Evolutionary conservation across 2,888 invertebrate genomes (phyloP).

Genomic region (Lottia gigantea): DNA sequence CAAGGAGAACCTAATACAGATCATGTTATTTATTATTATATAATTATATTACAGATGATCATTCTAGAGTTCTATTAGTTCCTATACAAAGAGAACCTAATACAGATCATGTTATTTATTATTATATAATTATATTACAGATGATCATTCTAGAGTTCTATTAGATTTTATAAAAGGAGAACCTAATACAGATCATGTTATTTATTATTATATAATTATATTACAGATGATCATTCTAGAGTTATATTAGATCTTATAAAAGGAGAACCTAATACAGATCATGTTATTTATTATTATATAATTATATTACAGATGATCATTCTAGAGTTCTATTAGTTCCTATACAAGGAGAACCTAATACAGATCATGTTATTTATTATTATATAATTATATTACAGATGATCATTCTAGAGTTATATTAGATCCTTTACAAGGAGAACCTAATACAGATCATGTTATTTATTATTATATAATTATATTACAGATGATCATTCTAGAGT

Average conservation of each 20-base stretch:
- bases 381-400: constrained; percentile 42
- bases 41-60: constrained; percentile 51
- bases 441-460: constrained; percentile 56
- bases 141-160: constrained; percentile 61
- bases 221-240: constrained; percentile 61
- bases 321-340: constrained; percentile 57
- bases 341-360: constrained; percentile 49
- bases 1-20: constrained; percentile 55
- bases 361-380: constrained; percentile 51
- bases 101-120: constrained; percentile 47
- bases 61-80: constrained; percentile 57
- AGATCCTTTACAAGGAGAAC: constrained; percentile 51
- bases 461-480: background rate
- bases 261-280: constrained; percentile 56
- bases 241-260: constrained; percentile 51
- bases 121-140: constrained; percentile 32
- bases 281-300: constrained; percentile 39
- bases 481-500: constrained; percentile 63
- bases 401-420: constrained; percentile 60
- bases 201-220: constrained; percentile 54
- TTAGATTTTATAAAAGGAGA: constrained; percentile 52
- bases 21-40: background rate
- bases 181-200: constrained; percentile 57
- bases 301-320: constrained; percentile 54
- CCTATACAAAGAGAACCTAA: constrained; percentile 49